Conservation (phyloP, 1,140 invertebrate species). For the Coptotermes formosanus region DNA sequence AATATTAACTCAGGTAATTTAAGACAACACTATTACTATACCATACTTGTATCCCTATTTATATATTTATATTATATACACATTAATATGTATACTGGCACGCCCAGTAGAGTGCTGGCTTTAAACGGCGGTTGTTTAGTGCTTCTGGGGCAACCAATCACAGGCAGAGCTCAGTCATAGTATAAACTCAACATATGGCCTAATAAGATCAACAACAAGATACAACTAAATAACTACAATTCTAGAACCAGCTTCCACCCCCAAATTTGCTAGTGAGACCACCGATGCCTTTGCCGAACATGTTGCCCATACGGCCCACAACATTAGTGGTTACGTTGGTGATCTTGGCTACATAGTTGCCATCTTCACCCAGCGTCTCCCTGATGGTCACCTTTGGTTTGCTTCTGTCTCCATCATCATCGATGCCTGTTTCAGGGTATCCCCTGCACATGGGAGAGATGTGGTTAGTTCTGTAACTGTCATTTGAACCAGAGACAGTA, state of each 20-base stretch:
- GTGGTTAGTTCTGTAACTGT: too few species aligned
- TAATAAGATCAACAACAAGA: slow-evolving; percentile 29
- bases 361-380: slow-evolving; percentile 61
- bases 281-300: slow-evolving; percentile 79
- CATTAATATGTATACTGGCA: slow-evolving; percentile 23
- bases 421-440: slow-evolving; percentile 57
- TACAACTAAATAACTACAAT: slow-evolving; percentile 31
- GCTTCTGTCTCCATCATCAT: slow-evolving; percentile 59
- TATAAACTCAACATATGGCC: slow-evolving; percentile 36
- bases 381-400: slow-evolving; percentile 64
- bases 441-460: slow-evolving; percentile 41
- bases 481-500: not conserved
- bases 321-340: slow-evolving; percentile 72
- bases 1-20: slow-evolving; percentile 21
- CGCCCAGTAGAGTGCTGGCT: not conserved
- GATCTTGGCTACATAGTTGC: slow-evolving; percentile 63
- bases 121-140: not conserved
- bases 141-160: slow-evolving; percentile 33
- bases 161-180: slow-evolving; percentile 37
- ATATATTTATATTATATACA: slow-evolving; percentile 34
- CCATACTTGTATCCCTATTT: not conserved
- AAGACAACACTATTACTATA: slow-evolving; percentile 7
- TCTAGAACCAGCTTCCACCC: slow-evolving; percentile 68
- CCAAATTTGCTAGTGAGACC: slow-evolving; percentile 78
- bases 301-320: slow-evolving; percentile 74